Conservation (phyloP, 2,797 vertebrate species). For the Carcharodon carcharias region DNA sequence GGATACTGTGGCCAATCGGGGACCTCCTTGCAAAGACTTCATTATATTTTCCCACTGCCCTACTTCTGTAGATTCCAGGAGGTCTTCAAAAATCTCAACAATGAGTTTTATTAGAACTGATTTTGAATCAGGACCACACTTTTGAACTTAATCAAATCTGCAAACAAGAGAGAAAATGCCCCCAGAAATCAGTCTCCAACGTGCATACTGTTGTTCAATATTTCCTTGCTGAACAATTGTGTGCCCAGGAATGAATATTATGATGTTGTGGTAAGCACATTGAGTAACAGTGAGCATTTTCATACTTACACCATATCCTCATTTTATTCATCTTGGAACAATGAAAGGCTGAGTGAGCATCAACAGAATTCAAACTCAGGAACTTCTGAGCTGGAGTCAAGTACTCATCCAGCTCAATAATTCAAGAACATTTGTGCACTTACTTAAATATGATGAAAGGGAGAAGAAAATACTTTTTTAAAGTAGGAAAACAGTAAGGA, state of each 20-base stretch:
- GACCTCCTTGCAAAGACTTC: neutral
- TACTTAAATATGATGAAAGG: neutral
- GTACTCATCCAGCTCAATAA: neutral
- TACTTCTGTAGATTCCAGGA: neutral
- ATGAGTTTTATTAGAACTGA: neutral
- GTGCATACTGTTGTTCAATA: neutral
- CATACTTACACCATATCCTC: neutral
- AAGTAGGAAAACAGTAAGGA: neutral
- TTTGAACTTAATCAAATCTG: neutral
- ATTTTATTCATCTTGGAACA: neutral
- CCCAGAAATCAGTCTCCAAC: neutral
- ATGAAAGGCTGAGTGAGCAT: neutral
- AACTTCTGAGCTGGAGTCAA: neutral
- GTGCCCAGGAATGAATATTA: neutral
- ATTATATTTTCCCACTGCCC: neutral
- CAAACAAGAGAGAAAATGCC: neutral
- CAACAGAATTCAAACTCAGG: neutral
- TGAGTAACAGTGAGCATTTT: neutral
- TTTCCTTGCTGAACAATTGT: neutral
- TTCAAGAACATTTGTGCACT: neutral
- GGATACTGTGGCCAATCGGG: neutral
- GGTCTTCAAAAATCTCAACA: neutral
- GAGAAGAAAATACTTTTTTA: neutral
- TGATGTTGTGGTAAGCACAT: neutral
- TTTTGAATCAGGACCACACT: neutral